Evolutionary conservation across 2,797 vertebrate genomes (phyloP).

Genomic region (Sciurus carolinensis): DNA sequence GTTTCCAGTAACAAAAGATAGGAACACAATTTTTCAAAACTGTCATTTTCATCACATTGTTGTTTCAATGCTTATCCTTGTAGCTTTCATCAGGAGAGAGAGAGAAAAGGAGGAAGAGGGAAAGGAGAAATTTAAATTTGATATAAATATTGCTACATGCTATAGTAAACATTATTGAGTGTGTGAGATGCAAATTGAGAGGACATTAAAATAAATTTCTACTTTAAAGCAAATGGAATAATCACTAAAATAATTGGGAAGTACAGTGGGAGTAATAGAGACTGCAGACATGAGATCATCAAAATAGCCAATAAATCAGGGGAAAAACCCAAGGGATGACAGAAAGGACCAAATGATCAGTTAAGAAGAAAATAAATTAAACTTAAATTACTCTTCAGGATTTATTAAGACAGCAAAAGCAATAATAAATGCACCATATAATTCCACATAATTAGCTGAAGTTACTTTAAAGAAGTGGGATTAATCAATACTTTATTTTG

Average conservation of each 20-base stretch:
- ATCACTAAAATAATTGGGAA: constrained; percentile 56
- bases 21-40: not conserved
- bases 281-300: not conserved
- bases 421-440: not conserved
- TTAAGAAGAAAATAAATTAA: constrained; percentile 58
- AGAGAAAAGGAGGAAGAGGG: not conserved
- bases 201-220: constrained; percentile 45
- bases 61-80: not conserved
- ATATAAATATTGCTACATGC: constrained; percentile 50
- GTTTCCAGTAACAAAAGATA: not conserved
- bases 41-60: constrained; percentile 1
- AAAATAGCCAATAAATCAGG: not conserved
- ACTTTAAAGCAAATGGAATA: constrained; percentile 56
- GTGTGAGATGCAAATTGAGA: constrained; percentile 55
- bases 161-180: constrained; percentile 54
- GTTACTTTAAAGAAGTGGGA: not conserved
- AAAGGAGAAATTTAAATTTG: not conserved
- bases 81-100: not conserved
- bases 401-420: constrained; percentile 55
- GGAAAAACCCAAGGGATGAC: not conserved
- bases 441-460: not conserved
- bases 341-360: constrained; percentile 37
- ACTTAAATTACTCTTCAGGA: constrained; percentile 42
- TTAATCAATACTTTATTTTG: not conserved
- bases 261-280: constrained; percentile 25